A percentile compares a stretch with the other conserved stretches of the same genome.
Conservation (phyloP, 1,140 invertebrate species). For the Neodiprion fabricii region DNA sequence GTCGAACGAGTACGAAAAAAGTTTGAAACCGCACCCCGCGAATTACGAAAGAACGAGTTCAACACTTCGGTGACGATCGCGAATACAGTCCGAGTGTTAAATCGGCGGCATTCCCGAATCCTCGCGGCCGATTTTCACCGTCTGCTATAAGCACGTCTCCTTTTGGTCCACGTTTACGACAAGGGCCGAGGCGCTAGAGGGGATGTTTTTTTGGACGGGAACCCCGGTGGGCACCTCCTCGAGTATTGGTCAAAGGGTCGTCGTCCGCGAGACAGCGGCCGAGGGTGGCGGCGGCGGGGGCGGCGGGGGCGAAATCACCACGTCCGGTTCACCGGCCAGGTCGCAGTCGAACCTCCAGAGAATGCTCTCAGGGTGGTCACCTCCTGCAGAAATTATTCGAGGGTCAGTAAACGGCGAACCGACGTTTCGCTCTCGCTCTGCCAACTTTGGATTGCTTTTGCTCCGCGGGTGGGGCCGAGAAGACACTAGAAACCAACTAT, state of each 20-base stretch:
- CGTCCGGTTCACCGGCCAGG: constrained; percentile 57
- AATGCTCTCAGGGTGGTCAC: constrained; percentile 59
- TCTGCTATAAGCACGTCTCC: constrained; percentile 56
- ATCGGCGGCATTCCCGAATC: neutral
- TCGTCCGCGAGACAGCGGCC: constrained; percentile 50
- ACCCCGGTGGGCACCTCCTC: constrained; percentile 58
- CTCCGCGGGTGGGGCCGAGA: too few relatives aligned
- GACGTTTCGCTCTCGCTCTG: neutral
- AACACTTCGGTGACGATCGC: too few relatives aligned
- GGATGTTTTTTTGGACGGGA: constrained; percentile 48
- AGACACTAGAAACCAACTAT: too few relatives aligned
- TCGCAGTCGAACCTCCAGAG: constrained; percentile 60
- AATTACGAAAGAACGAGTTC: too few relatives aligned
- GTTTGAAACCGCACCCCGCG: too few relatives aligned
- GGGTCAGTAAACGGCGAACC: neutral
- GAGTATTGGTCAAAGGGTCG: constrained; percentile 60
- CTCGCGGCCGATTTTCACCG: neutral
- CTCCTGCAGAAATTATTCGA: constrained; percentile 43
- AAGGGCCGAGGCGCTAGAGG: constrained; percentile 47
- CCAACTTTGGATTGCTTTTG: too few relatives aligned
- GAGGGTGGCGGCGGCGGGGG: constrained; percentile 46
- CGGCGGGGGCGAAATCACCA: constrained; percentile 53
- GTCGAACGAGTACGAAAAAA: too few relatives aligned
- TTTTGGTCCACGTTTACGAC: constrained; percentile 51
- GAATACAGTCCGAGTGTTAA: too few relatives aligned